phyloP scores from a whole-genome alignment of 2,797 vertebrate species.

The Scolopax rusticola region DNA sequence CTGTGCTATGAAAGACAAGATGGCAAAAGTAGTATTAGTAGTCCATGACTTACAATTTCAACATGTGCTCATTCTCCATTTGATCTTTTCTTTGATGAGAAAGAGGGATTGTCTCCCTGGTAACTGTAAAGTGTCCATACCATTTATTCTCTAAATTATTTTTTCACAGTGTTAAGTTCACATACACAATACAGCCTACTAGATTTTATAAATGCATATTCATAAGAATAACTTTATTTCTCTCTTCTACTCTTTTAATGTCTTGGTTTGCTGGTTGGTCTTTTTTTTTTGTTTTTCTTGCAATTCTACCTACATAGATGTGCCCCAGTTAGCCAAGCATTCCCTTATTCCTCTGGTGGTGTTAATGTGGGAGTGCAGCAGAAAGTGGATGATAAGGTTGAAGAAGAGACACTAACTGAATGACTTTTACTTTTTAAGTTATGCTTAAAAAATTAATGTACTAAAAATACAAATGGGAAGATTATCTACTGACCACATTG shows the following conservation, averaged over 20 bases:
- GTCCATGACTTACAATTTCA: background rate
- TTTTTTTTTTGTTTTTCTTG: background rate
- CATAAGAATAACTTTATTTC: background rate
- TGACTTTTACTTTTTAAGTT: background rate
- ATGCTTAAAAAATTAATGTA: background rate
- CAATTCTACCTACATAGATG: background rate
- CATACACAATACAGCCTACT: background rate
- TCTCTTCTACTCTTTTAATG: background rate
- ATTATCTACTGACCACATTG: background rate
- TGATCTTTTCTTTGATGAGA: background rate
- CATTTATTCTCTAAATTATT: background rate
- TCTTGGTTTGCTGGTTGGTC: background rate
- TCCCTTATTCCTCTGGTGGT: background rate
- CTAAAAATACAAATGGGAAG: background rate
- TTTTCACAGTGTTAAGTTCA: background rate
- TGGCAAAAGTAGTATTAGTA: background rate
- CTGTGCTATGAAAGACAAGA: background rate
- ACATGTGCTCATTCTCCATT: background rate
- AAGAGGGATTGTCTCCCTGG: background rate
- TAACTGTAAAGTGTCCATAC: background rate
- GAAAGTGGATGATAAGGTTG: background rate
- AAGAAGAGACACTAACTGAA: background rate
- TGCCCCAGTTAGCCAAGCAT: accelerated
- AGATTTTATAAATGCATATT: background rate
- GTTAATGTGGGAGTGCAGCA: background rate